Evolutionary conservation across 2,113 vertebrate genomes (phyloP).

Genomic region (Clarias magur): DNA sequence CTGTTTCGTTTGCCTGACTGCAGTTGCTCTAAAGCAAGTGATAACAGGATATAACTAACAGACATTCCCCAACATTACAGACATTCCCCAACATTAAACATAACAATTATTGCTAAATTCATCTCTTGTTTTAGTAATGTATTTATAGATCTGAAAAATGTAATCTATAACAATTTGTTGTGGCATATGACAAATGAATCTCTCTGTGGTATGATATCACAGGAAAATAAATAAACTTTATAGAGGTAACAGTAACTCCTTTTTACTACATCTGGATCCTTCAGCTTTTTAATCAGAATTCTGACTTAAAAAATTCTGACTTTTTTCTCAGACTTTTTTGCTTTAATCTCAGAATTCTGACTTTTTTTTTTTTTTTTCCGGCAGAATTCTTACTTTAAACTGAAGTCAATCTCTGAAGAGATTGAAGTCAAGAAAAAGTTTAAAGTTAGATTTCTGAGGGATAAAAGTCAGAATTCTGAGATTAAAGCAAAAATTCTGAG

Average conservation of each 20-base stretch:
- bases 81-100: not conserved
- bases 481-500: too few relatives aligned
- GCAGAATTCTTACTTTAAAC: too few relatives aligned
- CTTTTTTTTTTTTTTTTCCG: too few relatives aligned
- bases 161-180: not conserved
- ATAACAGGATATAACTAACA: not conserved
- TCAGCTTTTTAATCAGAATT: too few relatives aligned
- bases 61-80: not conserved
- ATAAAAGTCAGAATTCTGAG: too few relatives aligned
- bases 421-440: too few relatives aligned
- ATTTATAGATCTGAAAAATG: not conserved
- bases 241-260: not conserved
- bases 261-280: not conserved
- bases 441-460: too few relatives aligned
- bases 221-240: not conserved
- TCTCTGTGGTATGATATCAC: not conserved
- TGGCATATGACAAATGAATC: not conserved
- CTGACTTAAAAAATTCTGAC: too few relatives aligned
- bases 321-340: too few relatives aligned
- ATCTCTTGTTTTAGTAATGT: not conserved
- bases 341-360: too few relatives aligned
- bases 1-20: not conserved
- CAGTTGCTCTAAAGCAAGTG: not conserved
- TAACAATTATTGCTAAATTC: not conserved
- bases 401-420: too few relatives aligned